phyloP scores from a whole-genome alignment of 2,888 invertebrate genomes.

The Nemoura dubitans region DNA sequence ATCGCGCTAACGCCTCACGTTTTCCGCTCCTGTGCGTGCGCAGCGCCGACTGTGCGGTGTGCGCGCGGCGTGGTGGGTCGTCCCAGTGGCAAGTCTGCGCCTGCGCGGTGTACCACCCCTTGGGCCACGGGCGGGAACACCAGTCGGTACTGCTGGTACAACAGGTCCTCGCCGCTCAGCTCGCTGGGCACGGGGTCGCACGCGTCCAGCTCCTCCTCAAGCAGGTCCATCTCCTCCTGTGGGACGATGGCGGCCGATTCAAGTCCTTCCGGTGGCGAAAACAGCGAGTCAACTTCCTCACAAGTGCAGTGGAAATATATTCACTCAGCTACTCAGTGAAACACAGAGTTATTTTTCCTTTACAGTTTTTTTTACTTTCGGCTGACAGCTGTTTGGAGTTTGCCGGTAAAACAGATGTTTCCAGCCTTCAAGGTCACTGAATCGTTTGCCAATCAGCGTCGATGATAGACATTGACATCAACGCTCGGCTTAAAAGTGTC shows the following conservation, averaged over 20 bases:
- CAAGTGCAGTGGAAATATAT: too few species aligned
- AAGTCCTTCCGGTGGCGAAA: too few species aligned
- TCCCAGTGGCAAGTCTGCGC: slow-evolving; percentile 35
- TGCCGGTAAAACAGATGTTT: too few species aligned
- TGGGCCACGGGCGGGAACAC: slow-evolving; percentile 49
- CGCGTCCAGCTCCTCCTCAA: slow-evolving; percentile 64
- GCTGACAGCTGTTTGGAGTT: too few species aligned
- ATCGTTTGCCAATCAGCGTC: too few species aligned
- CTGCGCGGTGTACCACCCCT: slow-evolving; percentile 47
- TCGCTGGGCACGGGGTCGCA: slow-evolving; percentile 57
- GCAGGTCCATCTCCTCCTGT: slow-evolving; percentile 56
- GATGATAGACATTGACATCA: too few species aligned
- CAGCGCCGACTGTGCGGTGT: neutral
- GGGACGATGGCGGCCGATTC: neutral
- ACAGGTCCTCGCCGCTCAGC: slow-evolving; percentile 47
- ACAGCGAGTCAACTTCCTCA: too few species aligned
- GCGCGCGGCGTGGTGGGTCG: slow-evolving; percentile 47
- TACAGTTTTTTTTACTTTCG: too few species aligned
- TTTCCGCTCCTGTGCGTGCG: neutral
- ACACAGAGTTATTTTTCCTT: too few species aligned
- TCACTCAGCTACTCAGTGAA: too few species aligned
- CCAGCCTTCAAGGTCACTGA: too few species aligned
- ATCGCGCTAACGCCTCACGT: neutral
- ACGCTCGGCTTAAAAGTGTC: too few species aligned
- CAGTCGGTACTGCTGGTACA: slow-evolving; percentile 49